phyloP scores from a whole-genome alignment of 2,797 vertebrate species.

The Neosilurus mollespiculum region DNA sequence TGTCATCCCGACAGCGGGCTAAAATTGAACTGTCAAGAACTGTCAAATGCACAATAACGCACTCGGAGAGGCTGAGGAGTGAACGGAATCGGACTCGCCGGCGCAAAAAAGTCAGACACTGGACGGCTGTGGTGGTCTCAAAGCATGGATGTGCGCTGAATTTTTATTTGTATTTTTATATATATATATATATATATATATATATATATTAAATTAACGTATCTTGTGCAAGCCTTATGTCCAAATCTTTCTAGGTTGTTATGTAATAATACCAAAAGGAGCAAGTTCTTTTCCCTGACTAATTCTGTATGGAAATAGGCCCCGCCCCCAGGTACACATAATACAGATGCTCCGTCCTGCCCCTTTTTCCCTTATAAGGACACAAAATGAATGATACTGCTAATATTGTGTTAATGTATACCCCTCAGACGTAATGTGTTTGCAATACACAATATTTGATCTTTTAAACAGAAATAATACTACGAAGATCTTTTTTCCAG shows the following conservation, averaged over 20 bases:
- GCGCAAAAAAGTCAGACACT: not conserved
- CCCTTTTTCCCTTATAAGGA: not conserved
- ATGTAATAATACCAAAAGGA: not conserved
- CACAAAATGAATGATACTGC: too few species aligned
- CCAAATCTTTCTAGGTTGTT: not conserved
- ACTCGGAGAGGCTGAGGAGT: slow-evolving; percentile 40
- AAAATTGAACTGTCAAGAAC: slow-evolving; percentile 64
- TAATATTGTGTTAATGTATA: not conserved
- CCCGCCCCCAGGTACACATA: not conserved
- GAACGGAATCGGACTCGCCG: slow-evolving; percentile 26
- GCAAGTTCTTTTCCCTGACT: not conserved
- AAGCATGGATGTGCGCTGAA: not conserved
- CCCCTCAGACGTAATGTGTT: not conserved
- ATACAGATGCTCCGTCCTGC: too few species aligned
- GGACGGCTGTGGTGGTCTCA: not conserved
- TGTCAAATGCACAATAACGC: slow-evolving; percentile 60
- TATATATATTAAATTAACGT: too few species aligned
- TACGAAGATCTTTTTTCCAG: not conserved
- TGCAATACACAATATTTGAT: not conserved
- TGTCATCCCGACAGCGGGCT: slow-evolving; percentile 43
- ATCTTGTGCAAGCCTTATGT: too few species aligned
- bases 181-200: too few species aligned
- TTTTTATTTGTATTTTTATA: too few species aligned
- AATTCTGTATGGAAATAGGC: not conserved
- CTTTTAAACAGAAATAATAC: not conserved